A percentile compares a stretch with the other conserved stretches of the same genome.
Conservation (phyloP, 2,113 vertebrate genomes). For the Coptodon rendalli region DNA sequence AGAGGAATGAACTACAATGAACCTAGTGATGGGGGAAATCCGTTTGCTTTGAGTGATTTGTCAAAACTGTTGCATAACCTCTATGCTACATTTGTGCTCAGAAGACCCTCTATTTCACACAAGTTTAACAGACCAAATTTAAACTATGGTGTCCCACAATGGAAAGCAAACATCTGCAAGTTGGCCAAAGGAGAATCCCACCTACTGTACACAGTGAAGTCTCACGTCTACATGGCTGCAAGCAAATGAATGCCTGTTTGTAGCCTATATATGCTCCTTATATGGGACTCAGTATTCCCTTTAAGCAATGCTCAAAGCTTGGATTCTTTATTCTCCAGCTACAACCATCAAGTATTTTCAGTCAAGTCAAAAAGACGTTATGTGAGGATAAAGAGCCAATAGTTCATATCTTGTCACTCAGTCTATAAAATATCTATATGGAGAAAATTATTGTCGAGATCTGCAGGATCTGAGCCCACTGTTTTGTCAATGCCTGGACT, state of each 20-base stretch:
- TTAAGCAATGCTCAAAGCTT: background rate
- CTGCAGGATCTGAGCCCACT: background rate
- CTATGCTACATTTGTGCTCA: conserved; percentile 25
- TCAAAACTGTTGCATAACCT: conserved; percentile 25
- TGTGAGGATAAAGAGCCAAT: background rate
- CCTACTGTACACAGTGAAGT: background rate
- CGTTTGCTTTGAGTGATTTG: conserved; percentile 41
- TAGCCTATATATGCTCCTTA: background rate
- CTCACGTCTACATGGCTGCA: background rate
- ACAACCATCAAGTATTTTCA: background rate
- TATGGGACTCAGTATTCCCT: background rate
- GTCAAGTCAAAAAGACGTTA: background rate
- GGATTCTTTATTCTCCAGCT: background rate
- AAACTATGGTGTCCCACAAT: conserved; percentile 52
- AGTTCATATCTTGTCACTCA: background rate
- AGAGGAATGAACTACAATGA: conserved; percentile 17
- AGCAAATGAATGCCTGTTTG: background rate
- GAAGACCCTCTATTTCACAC: conserved; percentile 38
- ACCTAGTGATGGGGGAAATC: conserved; percentile 20
- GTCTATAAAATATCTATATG: background rate
- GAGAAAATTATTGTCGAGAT: background rate
- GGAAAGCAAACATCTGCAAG: conserved; percentile 46
- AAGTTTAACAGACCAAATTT: conserved; percentile 38
- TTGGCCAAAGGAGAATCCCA: conserved; percentile 33
- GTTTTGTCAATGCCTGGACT: background rate